Evolutionary conservation across 2,797 vertebrate species (phyloP), one percentile per base, ranked within the genome.

Genomic region (Parauchenoglanis punctatus): DNA sequence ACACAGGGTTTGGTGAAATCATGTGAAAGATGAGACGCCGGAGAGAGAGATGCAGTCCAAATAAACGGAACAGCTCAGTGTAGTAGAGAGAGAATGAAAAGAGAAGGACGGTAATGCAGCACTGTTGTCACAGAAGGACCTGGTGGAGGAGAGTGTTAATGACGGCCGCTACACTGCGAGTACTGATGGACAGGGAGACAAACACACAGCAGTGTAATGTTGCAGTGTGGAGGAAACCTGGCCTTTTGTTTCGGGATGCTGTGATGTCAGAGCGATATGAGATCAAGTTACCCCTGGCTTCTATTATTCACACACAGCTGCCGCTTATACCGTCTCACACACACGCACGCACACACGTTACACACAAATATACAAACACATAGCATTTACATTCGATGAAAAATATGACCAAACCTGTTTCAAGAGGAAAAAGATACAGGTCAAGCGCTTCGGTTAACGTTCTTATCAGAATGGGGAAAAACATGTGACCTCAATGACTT

Each of bases 261-360:
- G 85, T 89, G 76, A 87, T 91, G 93, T 91, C 91, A 88, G 89
- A 91, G 92, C 91, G 91, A 93, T 91, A 91, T 87, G 90, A 91
- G 95, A 92, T 96, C 95, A 93, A 91, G 90, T 96, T 95, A 95
- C 95, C 88, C 18, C 80, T 46, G 84, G 77, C 85, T 87, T 96
- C 86, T 93, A 96, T 96, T 96, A 96, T 96, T 96, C 92, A 96
- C 93, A 91, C 91, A 90, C 94, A 95, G 94, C 93, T 95, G 94
- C 91, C 91, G 90, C 84, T 77, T 84, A 89, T 89, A 84, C 84
- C 67, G 59, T 76, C 86, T 23, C 83, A 25, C 81, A 73, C 25
- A 52, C 7, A 65, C 84, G 87, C 72, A 65, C 82, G 52, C 52
- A 77, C 54, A 73, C 58, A 40, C 2, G 0, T 80, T 83, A 52